Evolutionary conservation across 2,797 vertebrate species (phyloP).

Genomic region (Rhynchotus rufescens): DNA sequence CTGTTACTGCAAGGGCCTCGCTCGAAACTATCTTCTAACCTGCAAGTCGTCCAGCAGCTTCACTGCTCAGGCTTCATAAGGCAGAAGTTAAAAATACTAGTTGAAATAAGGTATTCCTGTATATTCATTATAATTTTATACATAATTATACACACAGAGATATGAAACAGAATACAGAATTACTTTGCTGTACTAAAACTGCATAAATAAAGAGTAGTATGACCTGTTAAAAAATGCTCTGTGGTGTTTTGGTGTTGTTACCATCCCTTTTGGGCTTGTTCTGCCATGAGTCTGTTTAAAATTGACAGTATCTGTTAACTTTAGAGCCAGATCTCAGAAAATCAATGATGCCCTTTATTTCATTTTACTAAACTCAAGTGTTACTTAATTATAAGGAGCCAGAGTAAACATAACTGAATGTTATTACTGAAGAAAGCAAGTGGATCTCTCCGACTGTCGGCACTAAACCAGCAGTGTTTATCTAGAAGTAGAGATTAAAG

Average conservation of each 20-base stretch:
- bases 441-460: rapidly evolving
- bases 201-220: neutral
- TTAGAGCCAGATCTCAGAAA: conserved; percentile 1
- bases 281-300: neutral
- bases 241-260: neutral
- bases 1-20: neutral
- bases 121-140: neutral
- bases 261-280: neutral
- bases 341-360: neutral
- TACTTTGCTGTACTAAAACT: neutral
- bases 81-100: neutral
- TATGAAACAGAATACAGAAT: conserved; percentile 11
- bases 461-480: rapidly evolving
- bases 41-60: neutral
- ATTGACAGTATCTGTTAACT: neutral
- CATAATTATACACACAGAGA: neutral
- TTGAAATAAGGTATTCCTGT: neutral
- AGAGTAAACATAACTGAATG: neutral
- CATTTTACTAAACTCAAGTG: neutral
- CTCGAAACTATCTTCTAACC: neutral
- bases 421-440: neutral
- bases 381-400: neutral
- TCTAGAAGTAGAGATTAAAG: neutral
- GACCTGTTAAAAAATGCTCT: neutral
- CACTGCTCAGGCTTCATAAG: neutral